Evolutionary conservation across 2,113 vertebrate species (phyloP), one percentile per base, ranked within the genome.

Genomic region (Muntiacus reevesi): DNA sequence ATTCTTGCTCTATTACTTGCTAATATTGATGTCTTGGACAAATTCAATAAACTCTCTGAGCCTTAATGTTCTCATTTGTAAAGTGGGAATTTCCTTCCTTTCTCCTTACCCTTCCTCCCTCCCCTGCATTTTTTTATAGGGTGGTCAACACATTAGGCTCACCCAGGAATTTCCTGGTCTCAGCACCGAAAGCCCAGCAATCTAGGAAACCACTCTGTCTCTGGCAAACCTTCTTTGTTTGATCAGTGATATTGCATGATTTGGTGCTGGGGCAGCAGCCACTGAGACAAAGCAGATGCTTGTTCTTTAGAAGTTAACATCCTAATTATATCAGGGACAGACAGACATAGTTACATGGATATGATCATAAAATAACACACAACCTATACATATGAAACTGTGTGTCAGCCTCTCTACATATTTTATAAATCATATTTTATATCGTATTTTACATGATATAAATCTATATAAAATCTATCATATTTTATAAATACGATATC

Each of bases 31-130:
- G 54, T 62, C 19, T n/a, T 13, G 14, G 45, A 17, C 23, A 79
- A 67, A 12, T 67, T 88, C 21, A 81, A 19, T 4, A 60, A 91
- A 36, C 45, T 27, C 55, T 25, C 33, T 16, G 52, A 96, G 7
- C 25, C 43, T 91, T 43, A n/a, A 7, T 47, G 95, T 59, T 94
- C 54, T 88, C n/a, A 13, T 74, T 86, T 67, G 33, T 36, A 54
- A 91, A 82, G 4, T 79, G 52, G 5, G 1, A n/a, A 19, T 74
- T 43, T 15, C 10, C 74, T n/a, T 15, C 6, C 40, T 54, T 5
- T n/a, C 36, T 1, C 3, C 6, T 71, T 28, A 40, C 7, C 33
- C 40, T 47, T 6, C 33, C 5, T 64, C 23, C 40, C 8, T 57
- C 19, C 67, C 67, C n/a, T 0, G 19, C n/a, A 5, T 40, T 40